Percentiles rank a stretch among this genome's conserved stretches.
These are phyloP conservation scores for Drosophila paranaensis DNA, from an alignment of 2,888 invertebrate species.

Conservation along the genomic window DNA sequence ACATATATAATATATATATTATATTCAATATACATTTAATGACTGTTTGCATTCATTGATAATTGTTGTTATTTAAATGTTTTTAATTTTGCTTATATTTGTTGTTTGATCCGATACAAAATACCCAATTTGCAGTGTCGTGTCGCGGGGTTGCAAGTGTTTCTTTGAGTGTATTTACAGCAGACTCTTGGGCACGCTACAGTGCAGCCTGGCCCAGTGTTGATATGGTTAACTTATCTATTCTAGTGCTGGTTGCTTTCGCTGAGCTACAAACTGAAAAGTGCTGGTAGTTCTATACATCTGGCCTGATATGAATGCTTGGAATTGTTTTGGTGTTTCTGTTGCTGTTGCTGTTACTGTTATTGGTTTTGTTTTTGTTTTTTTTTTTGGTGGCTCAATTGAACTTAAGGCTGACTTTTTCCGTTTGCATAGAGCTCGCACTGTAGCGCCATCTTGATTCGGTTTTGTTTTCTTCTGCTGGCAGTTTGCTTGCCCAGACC, in stretches of 20 bases:
- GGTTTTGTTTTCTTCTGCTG: constrained; percentile 3
- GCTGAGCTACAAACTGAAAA: constrained; percentile 6
- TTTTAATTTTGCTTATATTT: not conserved
- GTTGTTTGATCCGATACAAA: constrained; percentile 40
- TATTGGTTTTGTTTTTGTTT: not conserved
- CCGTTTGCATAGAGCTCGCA: constrained; percentile 20
- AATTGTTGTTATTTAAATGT: constrained; percentile 15
- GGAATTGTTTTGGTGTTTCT: not conserved
- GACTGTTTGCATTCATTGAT: constrained; percentile 31
- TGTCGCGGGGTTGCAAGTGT: constrained; percentile 20
- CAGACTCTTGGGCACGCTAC: constrained; percentile 48
- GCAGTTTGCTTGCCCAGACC: constrained; percentile 36
- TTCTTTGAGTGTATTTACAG: constrained; percentile 52
- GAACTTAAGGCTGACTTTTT: constrained; percentile 11
- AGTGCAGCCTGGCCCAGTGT: constrained; percentile 42
- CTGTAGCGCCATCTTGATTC: constrained; percentile 33
- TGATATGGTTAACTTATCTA: constrained; percentile 29
- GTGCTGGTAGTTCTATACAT: constrained; percentile 18
- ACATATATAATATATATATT: constrained; percentile 12
- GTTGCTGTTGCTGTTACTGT: not conserved
- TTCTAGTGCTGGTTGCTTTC: not conserved
- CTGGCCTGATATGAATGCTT: constrained; percentile 3
- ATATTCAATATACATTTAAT: constrained; percentile 39
- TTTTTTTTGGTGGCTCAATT: not conserved
- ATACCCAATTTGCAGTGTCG: constrained; percentile 35